Conservation (phyloP, 2,113 vertebrate genomes). For the Peromyscus maniculatus region DNA sequence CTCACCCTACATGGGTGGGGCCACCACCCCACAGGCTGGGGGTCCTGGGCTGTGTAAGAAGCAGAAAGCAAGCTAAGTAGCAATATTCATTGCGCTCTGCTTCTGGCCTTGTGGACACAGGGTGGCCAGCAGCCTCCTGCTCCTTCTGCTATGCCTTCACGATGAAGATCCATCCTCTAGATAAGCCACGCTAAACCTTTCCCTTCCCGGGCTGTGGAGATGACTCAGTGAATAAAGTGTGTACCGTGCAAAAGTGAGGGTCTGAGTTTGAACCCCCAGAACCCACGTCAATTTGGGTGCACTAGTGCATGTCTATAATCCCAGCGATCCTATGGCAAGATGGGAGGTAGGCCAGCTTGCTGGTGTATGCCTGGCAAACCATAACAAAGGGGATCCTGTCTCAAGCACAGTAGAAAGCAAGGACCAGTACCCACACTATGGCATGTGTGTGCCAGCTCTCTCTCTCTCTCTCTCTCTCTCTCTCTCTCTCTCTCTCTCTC, state of each 20-base stretch:
- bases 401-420: not conserved
- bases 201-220: not conserved
- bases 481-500: not conserved
- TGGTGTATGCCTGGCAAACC: not conserved
- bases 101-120: not conserved
- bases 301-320: not conserved
- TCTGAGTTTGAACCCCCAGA: not conserved
- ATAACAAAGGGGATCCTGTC: not conserved
- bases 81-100: not conserved
- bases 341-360: not conserved
- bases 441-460: not conserved
- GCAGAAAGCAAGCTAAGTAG: not conserved
- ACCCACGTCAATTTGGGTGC: not conserved
- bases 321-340: not conserved
- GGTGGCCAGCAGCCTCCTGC: not conserved
- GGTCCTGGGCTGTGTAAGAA: not conserved
- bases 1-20: not conserved
- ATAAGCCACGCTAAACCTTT: not conserved
- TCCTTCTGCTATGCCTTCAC: not conserved
- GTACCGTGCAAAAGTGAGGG: not conserved
- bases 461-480: not conserved
- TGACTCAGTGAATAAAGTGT: not conserved
- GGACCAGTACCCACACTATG: no score
- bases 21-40: not conserved
- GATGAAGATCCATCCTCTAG: not conserved